Evolutionary conservation across 1,140 invertebrate genomes (phyloP).

Genomic region (Zophobas morio): DNA sequence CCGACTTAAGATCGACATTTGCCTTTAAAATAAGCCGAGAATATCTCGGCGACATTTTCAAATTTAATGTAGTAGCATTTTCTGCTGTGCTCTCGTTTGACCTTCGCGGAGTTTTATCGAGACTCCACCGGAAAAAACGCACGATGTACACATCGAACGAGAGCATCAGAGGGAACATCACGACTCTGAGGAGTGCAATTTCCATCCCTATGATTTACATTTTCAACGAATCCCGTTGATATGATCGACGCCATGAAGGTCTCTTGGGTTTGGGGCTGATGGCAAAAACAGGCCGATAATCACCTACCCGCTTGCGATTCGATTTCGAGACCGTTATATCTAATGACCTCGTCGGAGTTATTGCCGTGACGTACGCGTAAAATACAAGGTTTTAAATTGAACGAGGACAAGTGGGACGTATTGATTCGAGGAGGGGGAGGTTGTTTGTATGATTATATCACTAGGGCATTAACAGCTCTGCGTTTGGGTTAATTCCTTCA

Average conservation of each 20-base stretch:
- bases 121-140: background rate
- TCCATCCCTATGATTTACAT: conserved; percentile 43
- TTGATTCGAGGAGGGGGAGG: background rate
- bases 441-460: too few species aligned
- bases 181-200: conserved; percentile 47
- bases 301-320: conserved; percentile 35
- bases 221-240: conserved; percentile 42
- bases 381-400: conserved; percentile 40
- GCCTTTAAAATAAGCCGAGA: too few species aligned
- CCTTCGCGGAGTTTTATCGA: conserved; percentile 1
- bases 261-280: conserved; percentile 34
- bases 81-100: background rate
- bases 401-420: conserved; percentile 7
- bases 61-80: too few species aligned
- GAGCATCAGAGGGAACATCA: conserved; percentile 8
- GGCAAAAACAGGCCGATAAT: conserved; percentile 47
- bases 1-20: too few species aligned
- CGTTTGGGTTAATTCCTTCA: too few species aligned
- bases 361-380: conserved; percentile 29
- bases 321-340: conserved; percentile 34
- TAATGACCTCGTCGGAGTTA: conserved; percentile 29
- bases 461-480: too few species aligned
- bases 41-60: too few species aligned
- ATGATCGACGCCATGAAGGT: conserved; percentile 37
- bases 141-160: background rate